Evolutionary conservation across 2,888 invertebrate species (phyloP), one percentile per base, ranked within the genome.

Genomic region (Falcaria lacertinaria): DNA sequence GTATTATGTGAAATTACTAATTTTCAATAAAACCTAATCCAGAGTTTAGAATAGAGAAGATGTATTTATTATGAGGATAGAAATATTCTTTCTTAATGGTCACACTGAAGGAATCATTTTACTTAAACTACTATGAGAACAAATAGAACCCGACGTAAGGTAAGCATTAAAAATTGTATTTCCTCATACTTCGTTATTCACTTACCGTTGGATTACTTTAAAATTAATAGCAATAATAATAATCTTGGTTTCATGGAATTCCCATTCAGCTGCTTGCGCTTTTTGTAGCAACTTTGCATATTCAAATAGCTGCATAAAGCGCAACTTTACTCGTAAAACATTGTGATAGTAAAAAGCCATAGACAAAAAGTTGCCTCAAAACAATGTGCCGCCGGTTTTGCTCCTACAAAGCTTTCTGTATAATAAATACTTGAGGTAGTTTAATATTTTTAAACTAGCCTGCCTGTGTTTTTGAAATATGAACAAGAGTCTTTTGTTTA

Each of bases 291-390:
- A 62, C 61, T 66, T 62, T 66, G 62, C 62, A 65, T 62, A 63
- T 65, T 69, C 62, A 64, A 64, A 64, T 52, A 51, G 48, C 44
- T 41, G 45, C 45, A 47, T 33, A 28, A 64, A 64, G 68, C 57
- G 50, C 54, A 76, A 76, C 70, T 74, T 70, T 52, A 36, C 32
- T 57, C 54, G 71, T 73, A 64, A 62, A 74, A 69, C 70, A 71
- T 69, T 74, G 64, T 66, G 49, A 58, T 52, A 56, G 43, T 15
- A 58, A 62, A 64, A 53, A 57, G 44, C 66, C 61, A 46, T 60
- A 45, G 39, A 51, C 48, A 64, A 64, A 72, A 73, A 72, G 74
- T 70, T 62, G 55, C 34, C 49, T 39, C 54, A 41, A 52, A 65
- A 71, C 72, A 74, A 73, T 69, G 63, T 64, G 44, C 46, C 48